These are phyloP conservation scores for Neoarius graeffei DNA, from an alignment of 2,113 vertebrate species.

Conservation along the genomic window DNA sequence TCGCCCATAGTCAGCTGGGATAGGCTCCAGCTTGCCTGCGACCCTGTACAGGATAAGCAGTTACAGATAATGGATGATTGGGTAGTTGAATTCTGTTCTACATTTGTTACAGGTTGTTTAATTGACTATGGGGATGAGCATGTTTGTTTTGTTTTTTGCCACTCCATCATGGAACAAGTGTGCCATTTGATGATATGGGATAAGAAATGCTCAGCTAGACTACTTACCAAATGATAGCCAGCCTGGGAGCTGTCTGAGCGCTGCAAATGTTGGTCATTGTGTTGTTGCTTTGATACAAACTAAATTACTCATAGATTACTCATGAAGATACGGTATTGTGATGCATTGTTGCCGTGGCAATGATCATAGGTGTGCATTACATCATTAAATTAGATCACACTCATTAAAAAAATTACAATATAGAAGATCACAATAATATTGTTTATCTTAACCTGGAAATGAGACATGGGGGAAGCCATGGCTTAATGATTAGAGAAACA, in stretches of 20 bases:
- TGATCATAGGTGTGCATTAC: neutral
- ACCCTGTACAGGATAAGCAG: too few relatives aligned
- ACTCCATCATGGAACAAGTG: neutral
- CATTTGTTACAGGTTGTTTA: too few relatives aligned
- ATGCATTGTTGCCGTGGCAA: neutral
- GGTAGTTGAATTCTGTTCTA: too few relatives aligned
- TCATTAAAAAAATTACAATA: neutral
- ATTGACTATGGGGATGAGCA: too few relatives aligned
- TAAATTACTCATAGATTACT: constrained; percentile 24
- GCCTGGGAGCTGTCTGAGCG: neutral
- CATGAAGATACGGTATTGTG: neutral
- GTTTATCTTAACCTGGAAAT: neutral
- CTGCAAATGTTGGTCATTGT: constrained; percentile 11
- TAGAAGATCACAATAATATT: neutral
- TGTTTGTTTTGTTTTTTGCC: too few relatives aligned
- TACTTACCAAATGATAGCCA: constrained; percentile 8
- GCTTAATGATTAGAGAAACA: too few relatives aligned
- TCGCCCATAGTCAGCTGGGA: too few relatives aligned
- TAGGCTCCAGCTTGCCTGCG: too few relatives aligned
- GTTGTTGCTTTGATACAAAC: neutral
- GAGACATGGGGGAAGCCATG: too few relatives aligned
- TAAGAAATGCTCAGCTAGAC: neutral
- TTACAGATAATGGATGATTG: too few relatives aligned
- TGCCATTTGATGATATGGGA: constrained; percentile 6
- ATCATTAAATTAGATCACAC: constrained; percentile 7